A percentile compares a stretch with the other conserved stretches of the same genome.
phyloP scores from a whole-genome alignment of 2,797 vertebrate species.

The Taeniopygia guttata region DNA sequence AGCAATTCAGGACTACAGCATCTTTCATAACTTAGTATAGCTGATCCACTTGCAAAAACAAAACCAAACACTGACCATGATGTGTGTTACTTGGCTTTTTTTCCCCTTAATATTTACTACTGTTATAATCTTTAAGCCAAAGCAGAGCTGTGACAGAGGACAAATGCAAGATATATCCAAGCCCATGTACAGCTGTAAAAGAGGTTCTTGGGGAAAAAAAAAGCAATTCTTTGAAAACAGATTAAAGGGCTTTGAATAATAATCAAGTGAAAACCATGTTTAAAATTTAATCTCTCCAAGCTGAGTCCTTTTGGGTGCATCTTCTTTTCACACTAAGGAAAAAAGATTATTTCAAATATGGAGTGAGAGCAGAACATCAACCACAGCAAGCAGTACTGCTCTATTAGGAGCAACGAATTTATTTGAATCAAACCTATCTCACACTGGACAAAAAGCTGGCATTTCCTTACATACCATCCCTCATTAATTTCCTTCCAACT shows the following conservation, averaged over 20 bases:
- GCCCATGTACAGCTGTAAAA: background rate
- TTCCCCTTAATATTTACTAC: background rate
- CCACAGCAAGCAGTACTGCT: background rate
- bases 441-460: background rate
- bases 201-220: background rate
- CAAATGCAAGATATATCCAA: background rate
- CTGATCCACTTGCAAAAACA: background rate
- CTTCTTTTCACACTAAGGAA: background rate
- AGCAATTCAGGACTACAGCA: background rate
- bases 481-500: background rate
- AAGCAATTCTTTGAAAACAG: background rate
- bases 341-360: background rate
- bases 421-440: background rate
- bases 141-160: background rate
- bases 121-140: background rate
- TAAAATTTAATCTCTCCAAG: background rate
- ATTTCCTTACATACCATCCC: background rate
- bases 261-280: background rate
- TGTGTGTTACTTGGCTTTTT: background rate
- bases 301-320: background rate
- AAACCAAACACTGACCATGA: background rate
- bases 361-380: background rate
- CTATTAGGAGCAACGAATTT: background rate
- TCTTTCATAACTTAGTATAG: constrained; percentile 1
- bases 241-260: background rate